phyloP scores from a whole-genome alignment of 2,797 vertebrate genomes.

The Acanthurus leucopareius region DNA sequence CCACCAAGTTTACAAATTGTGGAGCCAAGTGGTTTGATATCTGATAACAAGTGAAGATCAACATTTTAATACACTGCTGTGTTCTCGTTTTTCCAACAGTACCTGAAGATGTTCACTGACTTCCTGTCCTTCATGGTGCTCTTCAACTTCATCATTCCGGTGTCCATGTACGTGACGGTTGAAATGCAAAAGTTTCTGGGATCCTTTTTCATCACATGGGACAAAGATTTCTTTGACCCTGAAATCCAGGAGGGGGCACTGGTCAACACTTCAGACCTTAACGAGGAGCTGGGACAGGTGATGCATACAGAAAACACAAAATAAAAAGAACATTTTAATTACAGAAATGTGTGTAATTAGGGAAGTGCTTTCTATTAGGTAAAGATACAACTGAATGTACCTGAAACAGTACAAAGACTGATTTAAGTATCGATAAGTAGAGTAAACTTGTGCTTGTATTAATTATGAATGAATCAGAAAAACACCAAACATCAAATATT shows the following conservation, averaged over 20 bases:
- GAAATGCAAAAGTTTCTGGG: constrained; percentile 99
- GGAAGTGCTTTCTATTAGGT: background rate
- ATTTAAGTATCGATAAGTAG: background rate
- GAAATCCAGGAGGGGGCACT: constrained; percentile 95
- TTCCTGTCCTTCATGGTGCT: constrained; percentile 99
- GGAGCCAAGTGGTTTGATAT: background rate
- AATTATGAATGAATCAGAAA: too few relatives aligned
- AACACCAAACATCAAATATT: too few relatives aligned
- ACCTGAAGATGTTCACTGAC: constrained; percentile 97
- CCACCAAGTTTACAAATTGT: too few relatives aligned
- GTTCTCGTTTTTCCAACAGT: constrained; percentile 78
- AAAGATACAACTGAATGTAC: background rate
- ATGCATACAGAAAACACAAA: constrained; percentile 15
- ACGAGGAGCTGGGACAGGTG: constrained; percentile 98
- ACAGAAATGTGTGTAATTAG: background rate
- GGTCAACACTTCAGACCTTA: constrained; percentile 98
- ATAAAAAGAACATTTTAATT: background rate
- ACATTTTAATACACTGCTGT: background rate
- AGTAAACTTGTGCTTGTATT: background rate
- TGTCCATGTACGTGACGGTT: constrained; percentile 99
- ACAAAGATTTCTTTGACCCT: constrained; percentile 95
- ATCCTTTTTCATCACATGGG: constrained; percentile 98
- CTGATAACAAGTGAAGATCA: background rate
- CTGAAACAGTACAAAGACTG: background rate
- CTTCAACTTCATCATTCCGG: constrained; percentile 99